These are phyloP conservation scores for Orthonychiurus folsomi DNA, from an alignment of 2,888 invertebrate genomes.

Conservation along the genomic window DNA sequence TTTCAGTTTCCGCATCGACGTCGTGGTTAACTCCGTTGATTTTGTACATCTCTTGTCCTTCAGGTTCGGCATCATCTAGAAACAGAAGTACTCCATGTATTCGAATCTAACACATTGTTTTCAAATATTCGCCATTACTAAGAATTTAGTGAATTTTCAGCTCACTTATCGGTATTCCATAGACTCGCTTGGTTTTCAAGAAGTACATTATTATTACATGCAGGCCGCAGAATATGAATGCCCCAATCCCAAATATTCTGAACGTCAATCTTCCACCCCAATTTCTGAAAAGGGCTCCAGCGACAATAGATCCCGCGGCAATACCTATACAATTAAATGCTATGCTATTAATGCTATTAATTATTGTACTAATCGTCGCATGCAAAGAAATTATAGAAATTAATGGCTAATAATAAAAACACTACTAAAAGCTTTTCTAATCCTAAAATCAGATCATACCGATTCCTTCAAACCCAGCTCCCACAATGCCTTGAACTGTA, in stretches of 20 bases:
- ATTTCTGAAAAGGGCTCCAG: conserved; percentile 59
- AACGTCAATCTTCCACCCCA: conserved; percentile 62
- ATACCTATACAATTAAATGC: conserved; percentile 55
- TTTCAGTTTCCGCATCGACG: conserved; percentile 15
- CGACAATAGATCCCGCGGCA: conserved; percentile 66
- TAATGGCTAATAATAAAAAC: neutral
- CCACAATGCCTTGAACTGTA: conserved; percentile 77
- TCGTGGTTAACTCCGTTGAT: conserved; percentile 20
- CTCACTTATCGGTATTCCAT: conserved; percentile 23
- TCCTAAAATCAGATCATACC: conserved; percentile 45
- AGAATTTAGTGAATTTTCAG: no score
- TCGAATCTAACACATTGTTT: no score
- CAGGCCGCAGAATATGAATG: conserved; percentile 54
- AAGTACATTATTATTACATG: conserved; percentile 53
- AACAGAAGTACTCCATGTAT: no score
- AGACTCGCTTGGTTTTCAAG: conserved; percentile 34
- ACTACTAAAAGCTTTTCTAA: no score
- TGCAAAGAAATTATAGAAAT: neutral
- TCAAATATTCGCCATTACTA: no score
- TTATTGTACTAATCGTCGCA: neutral
- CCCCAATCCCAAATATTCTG: conserved; percentile 60
- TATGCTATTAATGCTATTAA: no score
- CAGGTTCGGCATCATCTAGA: conserved; percentile 29
- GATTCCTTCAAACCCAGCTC: conserved; percentile 77
- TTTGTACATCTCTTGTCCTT: conserved; percentile 38